phyloP scores from a whole-genome alignment of 2,888 invertebrate species.

The Galerucella nymphaeae region DNA sequence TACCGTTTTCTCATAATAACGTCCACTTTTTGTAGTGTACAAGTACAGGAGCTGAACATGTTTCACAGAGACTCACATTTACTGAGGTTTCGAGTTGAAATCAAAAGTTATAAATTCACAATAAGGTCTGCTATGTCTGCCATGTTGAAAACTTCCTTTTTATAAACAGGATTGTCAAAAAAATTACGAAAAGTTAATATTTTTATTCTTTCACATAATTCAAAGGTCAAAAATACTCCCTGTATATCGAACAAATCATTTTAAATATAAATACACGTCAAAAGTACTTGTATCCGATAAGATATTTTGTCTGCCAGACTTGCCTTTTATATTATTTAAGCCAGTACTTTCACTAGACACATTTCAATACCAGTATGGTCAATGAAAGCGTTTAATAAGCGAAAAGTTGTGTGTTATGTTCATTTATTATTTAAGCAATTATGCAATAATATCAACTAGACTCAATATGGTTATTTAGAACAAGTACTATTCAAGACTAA shows the following conservation, averaged over 20 bases:
- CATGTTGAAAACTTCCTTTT: too few relatives aligned
- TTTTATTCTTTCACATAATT: too few relatives aligned
- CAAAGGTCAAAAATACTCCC: too few relatives aligned
- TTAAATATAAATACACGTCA: background rate
- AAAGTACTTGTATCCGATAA: background rate
- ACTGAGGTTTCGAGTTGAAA: too few relatives aligned
- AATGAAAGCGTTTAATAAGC: constrained; percentile 8
- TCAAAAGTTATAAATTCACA: too few relatives aligned
- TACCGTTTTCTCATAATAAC: constrained; percentile 2
- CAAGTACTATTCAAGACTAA: background rate
- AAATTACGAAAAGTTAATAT: too few relatives aligned
- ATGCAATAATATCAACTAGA: background rate
- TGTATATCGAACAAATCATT: background rate
- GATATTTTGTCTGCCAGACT: background rate
- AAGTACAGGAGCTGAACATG: background rate
- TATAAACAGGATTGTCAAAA: too few relatives aligned
- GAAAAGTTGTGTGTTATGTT: background rate
- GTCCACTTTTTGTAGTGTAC: background rate
- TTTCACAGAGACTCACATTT: background rate
- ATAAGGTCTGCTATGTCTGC: too few relatives aligned
- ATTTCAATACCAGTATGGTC: constrained; percentile 14
- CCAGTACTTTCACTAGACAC: background rate
- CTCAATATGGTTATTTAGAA: background rate
- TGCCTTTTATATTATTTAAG: background rate
- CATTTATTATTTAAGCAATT: background rate